A percentile compares a stretch with the other conserved stretches of the same genome.
Conservation (phyloP, 2,113 vertebrate species). For the Bombycilla garrulus region DNA sequence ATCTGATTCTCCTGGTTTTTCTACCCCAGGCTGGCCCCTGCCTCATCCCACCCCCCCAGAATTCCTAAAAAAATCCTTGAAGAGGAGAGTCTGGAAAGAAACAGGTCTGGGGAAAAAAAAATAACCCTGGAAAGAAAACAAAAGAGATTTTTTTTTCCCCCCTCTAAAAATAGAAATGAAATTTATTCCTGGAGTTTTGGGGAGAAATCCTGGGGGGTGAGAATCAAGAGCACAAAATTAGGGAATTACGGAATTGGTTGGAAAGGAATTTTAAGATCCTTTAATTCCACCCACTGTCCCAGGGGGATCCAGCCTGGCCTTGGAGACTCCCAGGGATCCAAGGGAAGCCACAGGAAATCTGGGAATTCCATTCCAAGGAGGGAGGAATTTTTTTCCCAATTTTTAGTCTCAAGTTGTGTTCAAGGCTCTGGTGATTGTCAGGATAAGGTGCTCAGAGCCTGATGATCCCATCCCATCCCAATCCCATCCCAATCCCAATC, state of each 20-base stretch:
- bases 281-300: neutral
- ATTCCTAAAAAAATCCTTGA: neutral
- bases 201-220: neutral
- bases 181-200: neutral
- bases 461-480: neutral
- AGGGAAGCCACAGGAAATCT: fast-evolving
- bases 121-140: neutral
- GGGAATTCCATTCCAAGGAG: neutral
- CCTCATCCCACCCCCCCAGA: neutral
- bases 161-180: neutral
- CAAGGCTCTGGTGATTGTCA: too few relatives aligned
- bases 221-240: neutral
- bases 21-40: neutral
- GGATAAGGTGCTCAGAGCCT: neutral
- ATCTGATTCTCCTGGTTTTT: fast-evolving
- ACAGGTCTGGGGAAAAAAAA: fast-evolving
- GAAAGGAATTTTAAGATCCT: neutral
- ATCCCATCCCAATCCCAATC: neutral
- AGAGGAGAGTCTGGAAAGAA: neutral
- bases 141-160: neutral
- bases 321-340: neutral
- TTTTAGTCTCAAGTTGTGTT: neutral
- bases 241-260: neutral
- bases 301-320: neutral
- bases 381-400: neutral